Evolutionary conservation across 1,140 invertebrate genomes (phyloP), one percentile per base, ranked within the genome.

Genomic region (Artemia franciscana): DNA sequence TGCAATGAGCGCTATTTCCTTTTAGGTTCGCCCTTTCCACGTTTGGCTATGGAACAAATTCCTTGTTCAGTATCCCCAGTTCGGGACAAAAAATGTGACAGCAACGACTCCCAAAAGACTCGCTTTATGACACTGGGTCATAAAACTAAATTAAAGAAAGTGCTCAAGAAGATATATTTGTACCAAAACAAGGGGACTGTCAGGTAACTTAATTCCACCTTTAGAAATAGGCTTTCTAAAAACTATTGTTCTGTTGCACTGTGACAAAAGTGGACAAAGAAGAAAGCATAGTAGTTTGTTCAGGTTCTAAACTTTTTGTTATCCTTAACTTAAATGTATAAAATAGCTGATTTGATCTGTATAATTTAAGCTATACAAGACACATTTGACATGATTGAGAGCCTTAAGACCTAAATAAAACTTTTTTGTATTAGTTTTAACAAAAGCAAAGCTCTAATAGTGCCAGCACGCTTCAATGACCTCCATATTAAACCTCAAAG

Each of bases 91-190:
- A 83, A 83, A 62, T 68, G 70, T 76, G 82, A 61, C 18, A 62
- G 57, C 24, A 61, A 69, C 58, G 65, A 63, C 26, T 61, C 63
- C 5, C 81, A 84, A 64, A 84, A 84, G 69, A 84, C 85, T 63
- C 66, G 69, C 24, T 91, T 90, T 67, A 90, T 90, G 84, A 91
- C 88, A 24, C 75, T 91, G 57, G 86, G 85, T 9, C 84, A 86
- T 23, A 90, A 88, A 69, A 80, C 82, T 62, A 79, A 85, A 68
- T 74, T 95, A 57, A 85, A 88, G 67, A 91, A 88, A 75, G 87
- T 88, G 60, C 78, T 93, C 65, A 85, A 85, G 76, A 92, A 89
- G 74, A 88, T 93, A 91, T 64, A 26, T 59, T 65, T 62, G 26
- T 58, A 26, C 57, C 62, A 65, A 23, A 25, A 62, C 18, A 18